A percentile compares a stretch with the other conserved stretches of the same genome.
Evolutionary conservation across 2,888 invertebrate genomes (phyloP).

Genomic region (Strigamia maritima): DNA sequence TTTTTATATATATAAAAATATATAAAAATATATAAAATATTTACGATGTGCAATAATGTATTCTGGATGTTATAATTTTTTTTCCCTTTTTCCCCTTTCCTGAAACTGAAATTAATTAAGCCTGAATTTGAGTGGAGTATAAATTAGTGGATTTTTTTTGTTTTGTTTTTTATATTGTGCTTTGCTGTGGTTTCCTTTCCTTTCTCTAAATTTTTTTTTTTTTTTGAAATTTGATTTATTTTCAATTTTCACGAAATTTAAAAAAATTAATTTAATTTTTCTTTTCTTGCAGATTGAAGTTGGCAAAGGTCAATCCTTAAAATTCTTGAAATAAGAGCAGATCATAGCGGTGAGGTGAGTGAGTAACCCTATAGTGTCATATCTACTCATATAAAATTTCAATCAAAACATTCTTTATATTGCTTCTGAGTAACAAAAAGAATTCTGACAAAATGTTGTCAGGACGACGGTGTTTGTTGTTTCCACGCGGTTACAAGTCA

Average conservation of each 20-base stretch:
- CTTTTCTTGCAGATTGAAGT: background rate
- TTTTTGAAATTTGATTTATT: background rate
- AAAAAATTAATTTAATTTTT: background rate
- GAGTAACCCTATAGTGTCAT: too few species aligned
- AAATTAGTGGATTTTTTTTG: background rate
- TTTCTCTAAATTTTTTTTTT: background rate
- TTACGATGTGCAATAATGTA: background rate
- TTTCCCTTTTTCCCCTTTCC: background rate
- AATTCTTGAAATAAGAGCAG: background rate
- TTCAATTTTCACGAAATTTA: background rate
- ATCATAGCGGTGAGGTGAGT: too few species aligned
- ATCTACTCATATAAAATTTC: too few species aligned
- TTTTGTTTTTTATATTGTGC: background rate
- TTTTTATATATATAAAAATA: background rate
- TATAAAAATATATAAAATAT: background rate
- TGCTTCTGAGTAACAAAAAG: too few species aligned
- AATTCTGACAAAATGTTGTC: too few species aligned
- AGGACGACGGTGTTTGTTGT: too few species aligned
- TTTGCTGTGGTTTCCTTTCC: background rate
- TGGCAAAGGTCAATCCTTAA: background rate
- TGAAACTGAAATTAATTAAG: background rate
- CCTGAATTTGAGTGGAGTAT: background rate
- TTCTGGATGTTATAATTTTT: background rate
- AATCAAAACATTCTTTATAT: too few species aligned
- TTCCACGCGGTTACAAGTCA: too few species aligned